Conservation (phyloP, 2,888 invertebrate species). For the Cyaniris semiargus region DNA sequence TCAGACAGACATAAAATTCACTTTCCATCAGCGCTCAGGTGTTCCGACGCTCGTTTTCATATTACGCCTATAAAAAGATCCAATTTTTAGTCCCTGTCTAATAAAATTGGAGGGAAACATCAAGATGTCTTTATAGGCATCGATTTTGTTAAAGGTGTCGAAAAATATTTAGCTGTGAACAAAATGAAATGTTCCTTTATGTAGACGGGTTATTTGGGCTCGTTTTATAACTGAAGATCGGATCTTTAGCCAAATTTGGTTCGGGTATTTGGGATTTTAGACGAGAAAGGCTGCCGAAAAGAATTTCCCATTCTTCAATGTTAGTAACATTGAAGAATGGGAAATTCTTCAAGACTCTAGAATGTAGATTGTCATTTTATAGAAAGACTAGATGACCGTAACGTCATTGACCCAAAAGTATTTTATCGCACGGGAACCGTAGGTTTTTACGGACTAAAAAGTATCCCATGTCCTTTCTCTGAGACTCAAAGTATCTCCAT, state of each 20-base stretch:
- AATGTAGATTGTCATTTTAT: neutral
- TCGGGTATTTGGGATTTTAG: neutral
- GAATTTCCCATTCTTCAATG: no score
- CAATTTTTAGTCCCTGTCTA: slow-evolving; percentile 29
- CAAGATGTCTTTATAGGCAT: slow-evolving; percentile 23
- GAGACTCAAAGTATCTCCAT: no score
- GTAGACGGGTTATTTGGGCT: slow-evolving; percentile 25
- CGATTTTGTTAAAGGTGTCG: slow-evolving; percentile 9
- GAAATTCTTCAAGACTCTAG: no score
- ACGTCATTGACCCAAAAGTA: no score
- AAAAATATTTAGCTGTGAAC: neutral
- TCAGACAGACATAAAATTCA: slow-evolving; percentile 22
- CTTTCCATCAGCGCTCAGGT: slow-evolving; percentile 20
- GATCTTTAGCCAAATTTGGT: neutral
- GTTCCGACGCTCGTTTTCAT: slow-evolving; percentile 18
- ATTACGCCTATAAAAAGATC: slow-evolving; percentile 27
- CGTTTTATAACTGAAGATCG: neutral
- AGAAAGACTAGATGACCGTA: no score
- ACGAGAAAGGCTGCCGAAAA: neutral
- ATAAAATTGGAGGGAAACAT: slow-evolving; percentile 27
- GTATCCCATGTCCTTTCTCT: no score
- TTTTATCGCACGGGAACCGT: no score
- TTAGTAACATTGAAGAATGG: no score
- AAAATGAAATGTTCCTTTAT: slow-evolving; percentile 6
- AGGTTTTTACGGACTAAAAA: no score